These are phyloP conservation scores for Cyclophora punctaria DNA, from an alignment of 2,888 invertebrate species.

Conservation along the genomic window DNA sequence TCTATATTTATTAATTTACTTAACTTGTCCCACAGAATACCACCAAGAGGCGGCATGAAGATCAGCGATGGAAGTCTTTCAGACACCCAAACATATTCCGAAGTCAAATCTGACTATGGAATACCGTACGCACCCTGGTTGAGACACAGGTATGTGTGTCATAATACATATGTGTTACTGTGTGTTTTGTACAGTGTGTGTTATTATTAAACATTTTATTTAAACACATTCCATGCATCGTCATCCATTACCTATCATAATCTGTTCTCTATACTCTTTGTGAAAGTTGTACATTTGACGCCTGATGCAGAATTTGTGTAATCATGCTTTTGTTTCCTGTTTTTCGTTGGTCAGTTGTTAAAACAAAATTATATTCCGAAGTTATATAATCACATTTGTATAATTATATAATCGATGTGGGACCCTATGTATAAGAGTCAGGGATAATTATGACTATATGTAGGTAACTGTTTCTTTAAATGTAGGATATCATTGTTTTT, in stretches of 20 bases:
- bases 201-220: neutral
- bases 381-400: too few species aligned
- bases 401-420: too few species aligned
- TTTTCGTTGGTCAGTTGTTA: constrained; percentile 53
- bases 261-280: constrained; percentile 21
- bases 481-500: too few species aligned
- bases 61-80: constrained; percentile 88
- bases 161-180: constrained; percentile 15
- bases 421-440: too few species aligned
- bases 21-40: constrained; percentile 36
- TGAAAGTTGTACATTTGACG: constrained; percentile 14
- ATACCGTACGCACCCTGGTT: constrained; percentile 91
- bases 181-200: constrained; percentile 10
- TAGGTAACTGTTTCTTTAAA: too few species aligned
- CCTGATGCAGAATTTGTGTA: constrained; percentile 9
- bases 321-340: constrained; percentile 47
- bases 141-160: constrained; percentile 80
- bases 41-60: constrained; percentile 72
- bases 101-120: constrained; percentile 84
- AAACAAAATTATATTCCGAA: too few species aligned
- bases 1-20: constrained; percentile 19
- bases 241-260: constrained; percentile 24
- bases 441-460: too few species aligned
- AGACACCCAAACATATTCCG: constrained; percentile 86
- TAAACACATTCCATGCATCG: constrained; percentile 19